Conservation (phyloP, 2,797 vertebrate genomes). For the Microhierax caerulescens region DNA sequence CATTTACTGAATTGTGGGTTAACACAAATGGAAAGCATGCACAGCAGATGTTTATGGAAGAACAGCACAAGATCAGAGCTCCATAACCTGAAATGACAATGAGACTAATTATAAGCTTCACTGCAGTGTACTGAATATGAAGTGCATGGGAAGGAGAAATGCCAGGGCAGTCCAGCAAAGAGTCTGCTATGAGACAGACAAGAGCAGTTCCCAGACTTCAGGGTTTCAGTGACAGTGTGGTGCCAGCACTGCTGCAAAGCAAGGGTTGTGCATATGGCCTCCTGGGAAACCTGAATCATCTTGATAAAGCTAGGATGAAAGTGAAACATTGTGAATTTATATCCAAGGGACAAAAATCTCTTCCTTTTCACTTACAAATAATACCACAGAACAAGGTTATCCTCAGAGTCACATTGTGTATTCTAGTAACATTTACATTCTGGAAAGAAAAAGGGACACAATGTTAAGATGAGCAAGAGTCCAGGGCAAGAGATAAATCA, state of each 20-base stretch:
- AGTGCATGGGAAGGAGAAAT: neutral
- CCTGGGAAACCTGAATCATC: neutral
- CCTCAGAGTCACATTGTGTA: neutral
- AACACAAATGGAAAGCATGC: neutral
- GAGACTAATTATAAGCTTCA: neutral
- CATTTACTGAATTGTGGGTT: neutral
- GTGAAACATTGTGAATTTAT: neutral
- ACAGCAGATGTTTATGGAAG: neutral
- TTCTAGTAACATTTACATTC: neutral
- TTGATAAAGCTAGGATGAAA: neutral
- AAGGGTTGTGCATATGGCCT: neutral
- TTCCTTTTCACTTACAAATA: neutral
- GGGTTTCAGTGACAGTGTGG: neutral
- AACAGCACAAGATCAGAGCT: neutral
- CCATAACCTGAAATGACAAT: neutral
- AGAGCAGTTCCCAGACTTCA: neutral
- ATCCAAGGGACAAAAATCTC: neutral
- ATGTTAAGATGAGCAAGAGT: neutral
- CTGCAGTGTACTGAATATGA: neutral
- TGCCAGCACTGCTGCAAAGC: neutral
- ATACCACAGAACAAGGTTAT: neutral
- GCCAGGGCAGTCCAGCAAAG: neutral
- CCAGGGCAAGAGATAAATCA: neutral
- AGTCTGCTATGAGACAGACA: neutral
- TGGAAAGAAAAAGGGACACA: neutral